Evolutionary conservation across 2,113 vertebrate species (phyloP).

Genomic region (Austrofundulus limnaeus): DNA sequence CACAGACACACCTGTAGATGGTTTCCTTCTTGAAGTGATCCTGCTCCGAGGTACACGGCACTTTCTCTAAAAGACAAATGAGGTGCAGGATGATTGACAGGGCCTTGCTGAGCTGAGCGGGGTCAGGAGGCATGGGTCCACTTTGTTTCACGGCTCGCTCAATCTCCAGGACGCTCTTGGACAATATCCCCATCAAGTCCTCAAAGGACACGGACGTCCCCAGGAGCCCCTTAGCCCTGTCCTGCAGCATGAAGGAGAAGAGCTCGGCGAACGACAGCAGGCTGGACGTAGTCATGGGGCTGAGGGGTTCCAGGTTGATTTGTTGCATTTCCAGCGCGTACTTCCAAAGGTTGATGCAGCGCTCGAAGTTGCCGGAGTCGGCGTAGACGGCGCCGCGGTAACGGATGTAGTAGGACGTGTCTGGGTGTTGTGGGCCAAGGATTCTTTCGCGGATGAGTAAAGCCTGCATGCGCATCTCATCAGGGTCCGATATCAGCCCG

Average conservation of each 20-base stretch:
- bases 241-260: constrained; percentile 99
- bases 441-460: constrained; percentile 95
- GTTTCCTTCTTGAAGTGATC: constrained; percentile 98
- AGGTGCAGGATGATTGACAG: constrained; percentile 98
- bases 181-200: constrained; percentile 96
- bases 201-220: constrained; percentile 95
- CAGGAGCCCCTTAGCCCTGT: constrained; percentile 93
- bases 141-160: constrained; percentile 89
- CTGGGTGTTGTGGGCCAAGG: constrained; percentile 95
- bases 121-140: constrained; percentile 85
- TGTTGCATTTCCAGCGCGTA: constrained; percentile 99
- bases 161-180: constrained; percentile 97
- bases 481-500: constrained; percentile 93
- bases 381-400: constrained; percentile 97
- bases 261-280: constrained; percentile 96
- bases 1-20: constrained; percentile 82
- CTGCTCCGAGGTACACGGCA: constrained; percentile 92
- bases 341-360: constrained; percentile 97
- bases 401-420: constrained; percentile 98
- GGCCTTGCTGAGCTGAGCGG: constrained; percentile 92
- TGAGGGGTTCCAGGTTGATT: constrained; percentile 93
- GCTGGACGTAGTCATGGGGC: constrained; percentile 98
- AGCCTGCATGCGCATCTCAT: constrained; percentile 99
- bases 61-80: constrained; percentile 96
- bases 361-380: constrained; percentile 97